Evolutionary conservation across 2,888 invertebrate species (phyloP).

Genomic region (Adelphocoris suturalis): DNA sequence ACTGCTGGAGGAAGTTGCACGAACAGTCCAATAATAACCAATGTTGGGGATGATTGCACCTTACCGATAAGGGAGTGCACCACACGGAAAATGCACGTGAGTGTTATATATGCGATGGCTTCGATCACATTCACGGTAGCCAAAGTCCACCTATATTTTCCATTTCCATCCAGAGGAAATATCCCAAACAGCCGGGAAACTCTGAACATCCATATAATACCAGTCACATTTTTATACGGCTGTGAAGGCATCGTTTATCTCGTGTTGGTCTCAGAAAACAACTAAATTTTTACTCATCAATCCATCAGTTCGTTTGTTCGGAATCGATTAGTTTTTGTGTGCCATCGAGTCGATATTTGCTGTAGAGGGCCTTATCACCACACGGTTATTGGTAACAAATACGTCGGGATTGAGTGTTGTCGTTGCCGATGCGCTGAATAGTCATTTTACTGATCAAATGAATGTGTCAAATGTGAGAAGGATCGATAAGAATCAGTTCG

Average conservation of each 20-base stretch:
- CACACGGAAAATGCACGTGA: not conserved
- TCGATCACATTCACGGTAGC: not conserved
- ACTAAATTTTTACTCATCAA: not conserved
- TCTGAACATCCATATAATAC: not conserved
- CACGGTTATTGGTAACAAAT: too few species aligned
- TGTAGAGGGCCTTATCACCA: too few species aligned
- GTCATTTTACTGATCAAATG: too few species aligned
- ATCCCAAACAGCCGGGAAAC: not conserved
- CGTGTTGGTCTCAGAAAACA: not conserved
- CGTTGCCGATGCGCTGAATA: too few species aligned
- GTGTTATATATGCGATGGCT: not conserved
- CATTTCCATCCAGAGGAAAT: not conserved
- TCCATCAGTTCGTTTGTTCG: not conserved
- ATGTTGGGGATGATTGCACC: not conserved
- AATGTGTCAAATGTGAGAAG: too few species aligned
- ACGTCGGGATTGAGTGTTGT: too few species aligned
- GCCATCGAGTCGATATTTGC: too few species aligned
- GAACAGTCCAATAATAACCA: not conserved
- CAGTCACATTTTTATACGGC: not conserved
- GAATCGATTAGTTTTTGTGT: too few species aligned
- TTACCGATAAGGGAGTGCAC: not conserved
- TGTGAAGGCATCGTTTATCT: not conserved
- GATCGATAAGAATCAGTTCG: too few species aligned
- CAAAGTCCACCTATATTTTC: not conserved
- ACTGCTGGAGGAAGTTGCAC: not conserved